Percentiles rank a stretch among this genome's conserved stretches.
Evolutionary conservation across 2,888 invertebrate species (phyloP).

Genomic region (Rotaria socialis): DNA sequence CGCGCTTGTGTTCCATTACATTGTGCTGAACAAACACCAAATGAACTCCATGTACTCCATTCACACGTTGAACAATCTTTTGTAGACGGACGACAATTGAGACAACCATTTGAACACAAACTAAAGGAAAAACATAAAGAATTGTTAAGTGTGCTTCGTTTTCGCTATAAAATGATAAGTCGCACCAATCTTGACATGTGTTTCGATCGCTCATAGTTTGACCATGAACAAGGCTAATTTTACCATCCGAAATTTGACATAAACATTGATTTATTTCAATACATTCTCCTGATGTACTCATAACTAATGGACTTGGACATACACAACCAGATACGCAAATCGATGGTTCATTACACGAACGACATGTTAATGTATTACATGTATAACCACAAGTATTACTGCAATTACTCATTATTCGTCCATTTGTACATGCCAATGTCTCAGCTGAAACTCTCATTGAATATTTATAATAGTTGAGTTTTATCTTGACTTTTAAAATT

Average conservation of each 20-base stretch:
- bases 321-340: not conserved
- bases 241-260: not conserved
- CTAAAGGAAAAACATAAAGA: not conserved
- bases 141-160: no score
- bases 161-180: not conserved
- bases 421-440: not conserved
- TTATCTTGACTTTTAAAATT: not conserved
- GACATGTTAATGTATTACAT: not conserved
- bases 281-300: not conserved
- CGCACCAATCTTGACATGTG: not conserved
- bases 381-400: not conserved
- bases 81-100: not conserved
- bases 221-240: not conserved
- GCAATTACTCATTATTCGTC: not conserved
- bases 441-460: conserved; percentile 52
- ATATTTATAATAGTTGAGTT: no score
- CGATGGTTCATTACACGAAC: conserved; percentile 14
- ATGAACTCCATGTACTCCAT: not conserved
- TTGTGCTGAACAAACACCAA: not conserved
- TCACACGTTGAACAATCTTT: not conserved
- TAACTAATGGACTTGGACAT: not conserved
- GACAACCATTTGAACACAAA: not conserved
- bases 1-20: conserved; percentile 2
- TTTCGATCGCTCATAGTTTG: not conserved
- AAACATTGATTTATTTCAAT: not conserved